Percentiles rank a stretch among this genome's conserved stretches.
Evolutionary conservation across 2,888 invertebrate genomes (phyloP).

Genomic region (Nephrocerus scutellatus): DNA sequence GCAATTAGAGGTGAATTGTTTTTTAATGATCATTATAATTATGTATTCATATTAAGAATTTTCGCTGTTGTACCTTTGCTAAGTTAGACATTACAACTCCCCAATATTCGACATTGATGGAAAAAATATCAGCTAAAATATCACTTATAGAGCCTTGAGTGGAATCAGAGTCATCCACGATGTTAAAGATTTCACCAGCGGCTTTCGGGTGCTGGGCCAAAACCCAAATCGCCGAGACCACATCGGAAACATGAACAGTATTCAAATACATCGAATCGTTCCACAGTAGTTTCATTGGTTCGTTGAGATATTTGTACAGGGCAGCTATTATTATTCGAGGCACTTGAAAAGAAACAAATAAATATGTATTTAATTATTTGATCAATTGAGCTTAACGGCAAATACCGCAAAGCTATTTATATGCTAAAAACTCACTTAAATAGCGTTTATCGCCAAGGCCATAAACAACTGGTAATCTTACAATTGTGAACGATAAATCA

Average conservation of each 20-base stretch:
- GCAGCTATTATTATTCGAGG: conserved; percentile 80
- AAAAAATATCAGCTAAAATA: conserved; percentile 73
- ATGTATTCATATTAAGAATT: too few relatives aligned
- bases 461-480: conserved; percentile 81
- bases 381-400: neutral
- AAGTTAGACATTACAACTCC: conserved; percentile 74
- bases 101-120: conserved; percentile 80
- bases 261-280: conserved; percentile 75
- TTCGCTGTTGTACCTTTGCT: conserved; percentile 57
- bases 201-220: conserved; percentile 54
- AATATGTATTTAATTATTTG: neutral
- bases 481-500: conserved; percentile 64
- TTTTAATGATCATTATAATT: too few relatives aligned
- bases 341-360: conserved; percentile 50
- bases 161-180: conserved; percentile 75
- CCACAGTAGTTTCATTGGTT: conserved; percentile 90
- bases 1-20: conserved; percentile 29
- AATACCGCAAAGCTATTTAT: neutral
- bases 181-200: conserved; percentile 63
- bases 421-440: conserved; percentile 56
- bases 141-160: conserved; percentile 80
- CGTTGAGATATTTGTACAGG: conserved; percentile 78
- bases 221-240: conserved; percentile 76
- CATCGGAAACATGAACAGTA: conserved; percentile 79
- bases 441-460: conserved; percentile 77